Conservation (phyloP, 2,113 vertebrate genomes). For the Eulacestoma nigropectus region DNA sequence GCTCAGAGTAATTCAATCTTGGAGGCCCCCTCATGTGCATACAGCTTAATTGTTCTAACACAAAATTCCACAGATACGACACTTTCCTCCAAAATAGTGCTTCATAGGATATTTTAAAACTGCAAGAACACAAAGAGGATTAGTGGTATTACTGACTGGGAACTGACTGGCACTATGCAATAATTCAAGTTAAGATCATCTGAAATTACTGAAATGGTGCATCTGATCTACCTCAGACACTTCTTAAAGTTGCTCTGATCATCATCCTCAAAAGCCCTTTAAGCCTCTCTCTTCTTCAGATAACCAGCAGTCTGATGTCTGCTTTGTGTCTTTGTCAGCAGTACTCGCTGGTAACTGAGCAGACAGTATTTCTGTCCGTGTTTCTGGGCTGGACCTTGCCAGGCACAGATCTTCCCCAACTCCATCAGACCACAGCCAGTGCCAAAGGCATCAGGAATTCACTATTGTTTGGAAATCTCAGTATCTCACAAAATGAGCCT, state of each 20-base stretch:
- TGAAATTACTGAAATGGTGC: background rate
- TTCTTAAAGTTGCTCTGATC: background rate
- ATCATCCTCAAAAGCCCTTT: background rate
- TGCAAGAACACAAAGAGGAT: background rate
- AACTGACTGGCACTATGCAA: background rate
- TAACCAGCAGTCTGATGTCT: background rate
- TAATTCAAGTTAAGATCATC: background rate
- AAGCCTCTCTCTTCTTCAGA: background rate
- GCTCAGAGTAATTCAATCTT: background rate
- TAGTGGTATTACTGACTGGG: background rate
- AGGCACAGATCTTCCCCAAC: background rate
- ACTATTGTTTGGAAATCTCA: background rate
- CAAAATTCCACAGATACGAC: background rate
- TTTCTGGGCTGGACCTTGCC: background rate
- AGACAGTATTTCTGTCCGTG: background rate
- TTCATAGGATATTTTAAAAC: background rate
- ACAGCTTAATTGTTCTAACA: background rate
- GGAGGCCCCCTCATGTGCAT: background rate
- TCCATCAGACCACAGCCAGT: background rate
- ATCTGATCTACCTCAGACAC: background rate
- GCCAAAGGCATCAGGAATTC: background rate
- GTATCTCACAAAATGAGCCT: background rate
- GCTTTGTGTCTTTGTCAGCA: background rate
- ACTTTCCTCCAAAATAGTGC: background rate
- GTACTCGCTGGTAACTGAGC: background rate